Base-by-base conservation (phyloP, 1,140 invertebrate species). In the Hylaeus anthracinus region DNA sequence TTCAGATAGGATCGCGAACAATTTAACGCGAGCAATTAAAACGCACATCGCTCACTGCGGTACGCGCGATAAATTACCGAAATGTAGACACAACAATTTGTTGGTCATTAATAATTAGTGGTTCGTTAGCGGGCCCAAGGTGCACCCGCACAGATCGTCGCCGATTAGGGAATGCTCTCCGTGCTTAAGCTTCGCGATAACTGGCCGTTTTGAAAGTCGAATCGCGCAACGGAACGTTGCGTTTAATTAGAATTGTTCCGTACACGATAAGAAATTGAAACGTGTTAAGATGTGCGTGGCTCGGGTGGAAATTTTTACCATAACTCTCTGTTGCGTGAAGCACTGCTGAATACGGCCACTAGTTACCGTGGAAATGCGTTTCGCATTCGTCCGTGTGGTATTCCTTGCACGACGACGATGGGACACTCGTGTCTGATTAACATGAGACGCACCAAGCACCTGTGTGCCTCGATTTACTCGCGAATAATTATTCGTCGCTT, bases 401-500 rank as follows among this genome's bases (percentile, higher is more conserved):
- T 51, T 51, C 53, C 51, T 51, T 56, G 56, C 41, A 56, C 71
- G 26, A 70, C 64, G 70, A 80, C 74, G 81, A 84, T 71, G 82
- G 77, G 86, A 83, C 66, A 78, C 14, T 37, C 39, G 48, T 65
- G 85, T 83, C 72, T 84, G 92, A 92, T 93, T 92, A 92, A 92
- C 91, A 92, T 90, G 89, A 87, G 88, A 90, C 88, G 80, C 86
- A 86, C 89, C 89, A 90, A 91, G 91, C 91, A 92, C 92, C 91
- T 92, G 91, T 92, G 91, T 80, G 79, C 63, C 82, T 72, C 65
- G 73, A 75, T 73, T 73, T 71, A 63, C 60, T 41, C 48, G 61
- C 75, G 72, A 86, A 86, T 87, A 86, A 87, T 87, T 86, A 86
- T 83, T 78, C 78, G 61, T 55, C 43, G 51, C 61, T 78, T 74